Evolutionary conservation across 2,113 vertebrate species (phyloP), one percentile per base, ranked within the genome.

Genomic region (Oncorhynchus clarkii): DNA sequence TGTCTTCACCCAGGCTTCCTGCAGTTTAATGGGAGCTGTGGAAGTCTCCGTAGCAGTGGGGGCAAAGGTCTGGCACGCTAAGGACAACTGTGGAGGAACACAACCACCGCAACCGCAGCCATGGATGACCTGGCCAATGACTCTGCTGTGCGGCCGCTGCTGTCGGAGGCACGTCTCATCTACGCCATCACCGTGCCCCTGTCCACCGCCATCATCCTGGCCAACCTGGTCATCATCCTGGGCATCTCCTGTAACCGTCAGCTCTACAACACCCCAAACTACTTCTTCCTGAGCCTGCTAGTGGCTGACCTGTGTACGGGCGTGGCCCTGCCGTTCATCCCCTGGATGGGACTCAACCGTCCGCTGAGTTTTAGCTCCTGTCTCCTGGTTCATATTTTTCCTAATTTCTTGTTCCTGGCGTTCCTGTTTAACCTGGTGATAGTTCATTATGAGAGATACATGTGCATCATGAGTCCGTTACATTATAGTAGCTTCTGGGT

Each of bases 401-500:
- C 96, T 51, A 97, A 97, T 83, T 97, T 96, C 89, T 91, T 95
- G 73, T 96, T 97, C 80, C 90, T 97, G 77, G 94, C 95, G 0
- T 94, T 97, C 84, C 93, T 97, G 0, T 93, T 94, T 85, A 97
- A 97, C 88, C 83, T 97, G 82, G 92, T 97, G 4, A 93, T 96
- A 91, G 95, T 97, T 26, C 96, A 97, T 72, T 93, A 93, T 0
- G 95, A 96, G 14, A 93, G 95, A 48, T 97, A 95, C 69, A 68
- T 94, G 27, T 94, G 93, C 24, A 95, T 97, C 39, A 87, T 90
- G 4, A 75, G 86, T 70, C 95, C 96, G 0, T 82, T 97, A 75
- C 94, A 86, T 65, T 93, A 95, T 75, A 93, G 1, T 0, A 82
- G 80, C 66, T 67, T 91, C 71, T 95, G 95, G 94, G 91, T 94